Evolutionary conservation across 2,113 vertebrate genomes (phyloP), one percentile per base, ranked within the genome.

Genomic region (Opisthocomus hoazin): DNA sequence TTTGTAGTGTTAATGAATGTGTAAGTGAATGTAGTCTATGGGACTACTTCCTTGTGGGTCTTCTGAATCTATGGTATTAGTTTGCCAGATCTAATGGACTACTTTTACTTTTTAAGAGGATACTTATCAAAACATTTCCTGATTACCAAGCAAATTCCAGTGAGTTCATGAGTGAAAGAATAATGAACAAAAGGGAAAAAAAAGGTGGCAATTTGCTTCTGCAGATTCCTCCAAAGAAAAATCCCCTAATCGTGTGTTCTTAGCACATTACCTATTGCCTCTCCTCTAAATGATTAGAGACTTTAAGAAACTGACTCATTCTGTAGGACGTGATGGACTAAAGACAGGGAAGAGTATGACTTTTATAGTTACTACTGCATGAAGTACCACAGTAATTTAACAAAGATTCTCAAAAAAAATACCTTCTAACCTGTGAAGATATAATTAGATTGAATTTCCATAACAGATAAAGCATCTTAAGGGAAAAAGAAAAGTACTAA

Each of bases 371-470:
- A 58, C 19, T 86, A 86, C 15, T 83, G 39, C 4, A 69, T 82
- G 45, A 93, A 78, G 32, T 75, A 84, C 14, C 12, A 84, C 10
- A 56, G 32, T 57, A 4, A 87, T 68, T 84, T 76, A 60, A 86
- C 1, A 1, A 85, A 90, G 14, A n/a, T 23, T 82, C 15, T 51
- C 73, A 27, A 18, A 73, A 89, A 87, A 81, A 91, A 23, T 4
- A 36, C 18, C 10, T 81, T 85, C 14, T 78, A 82, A 83, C 4
- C 21, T 51, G 36, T 50, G 80, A 91, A 80, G 32, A 65, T 70
- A 63, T 88, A 66, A 90, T 95, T 74, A 89, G n/a, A 63, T 21
- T 69, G 15, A 77, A 48, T 54, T 92, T 71, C 41, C 32, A 63
- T 12, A 66, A 20, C 19, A 87, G 26, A 66, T 61, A 71, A 69